Conservation (phyloP, 2,797 vertebrate genomes). For the Odontamblyopus lacepedii region DNA sequence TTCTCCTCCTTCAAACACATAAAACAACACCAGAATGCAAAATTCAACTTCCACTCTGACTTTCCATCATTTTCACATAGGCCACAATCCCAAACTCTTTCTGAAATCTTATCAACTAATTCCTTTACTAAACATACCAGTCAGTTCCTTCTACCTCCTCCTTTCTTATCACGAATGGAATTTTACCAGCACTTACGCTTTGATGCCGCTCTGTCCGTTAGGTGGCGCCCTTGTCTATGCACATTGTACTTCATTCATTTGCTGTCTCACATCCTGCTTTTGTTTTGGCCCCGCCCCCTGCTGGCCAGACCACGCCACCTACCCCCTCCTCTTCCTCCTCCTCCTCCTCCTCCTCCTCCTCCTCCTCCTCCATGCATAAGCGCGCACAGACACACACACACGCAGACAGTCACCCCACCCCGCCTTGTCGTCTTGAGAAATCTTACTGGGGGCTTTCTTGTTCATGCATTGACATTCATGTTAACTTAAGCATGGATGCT, state of each 20-base stretch:
- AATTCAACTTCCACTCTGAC: background rate
- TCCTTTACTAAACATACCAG: conserved; percentile 2
- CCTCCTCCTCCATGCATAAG: conserved; percentile 28
- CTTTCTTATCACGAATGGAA: conserved; percentile 67
- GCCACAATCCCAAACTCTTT: conserved; percentile 17
- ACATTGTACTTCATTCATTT: conserved; percentile 22
- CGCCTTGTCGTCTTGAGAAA: conserved; percentile 45
- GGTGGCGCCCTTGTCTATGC: conserved; percentile 57
- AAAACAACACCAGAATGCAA: background rate
- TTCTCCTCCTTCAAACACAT: conserved; percentile 10
- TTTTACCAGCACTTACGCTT: conserved; percentile 64
- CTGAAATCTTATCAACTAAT: conserved; percentile 34
- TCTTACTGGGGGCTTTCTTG: conserved; percentile 32
- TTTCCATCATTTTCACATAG: conserved; percentile 10
- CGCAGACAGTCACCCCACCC: conserved; percentile 11
- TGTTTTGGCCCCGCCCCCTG: conserved; percentile 60
- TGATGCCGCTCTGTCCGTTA: conserved; percentile 1
- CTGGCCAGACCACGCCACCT: conserved; percentile 52
- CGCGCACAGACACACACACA: conserved; percentile 15
- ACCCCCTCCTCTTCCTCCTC: conserved; percentile 27
- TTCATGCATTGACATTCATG: conserved; percentile 45
- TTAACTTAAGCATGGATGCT: conserved; percentile 15
- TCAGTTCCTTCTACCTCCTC: conserved; percentile 11
- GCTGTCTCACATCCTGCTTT: conserved; percentile 72
- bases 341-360: background rate